Conservation (phyloP, 2,888 invertebrate species). For the Carcina quercana region DNA sequence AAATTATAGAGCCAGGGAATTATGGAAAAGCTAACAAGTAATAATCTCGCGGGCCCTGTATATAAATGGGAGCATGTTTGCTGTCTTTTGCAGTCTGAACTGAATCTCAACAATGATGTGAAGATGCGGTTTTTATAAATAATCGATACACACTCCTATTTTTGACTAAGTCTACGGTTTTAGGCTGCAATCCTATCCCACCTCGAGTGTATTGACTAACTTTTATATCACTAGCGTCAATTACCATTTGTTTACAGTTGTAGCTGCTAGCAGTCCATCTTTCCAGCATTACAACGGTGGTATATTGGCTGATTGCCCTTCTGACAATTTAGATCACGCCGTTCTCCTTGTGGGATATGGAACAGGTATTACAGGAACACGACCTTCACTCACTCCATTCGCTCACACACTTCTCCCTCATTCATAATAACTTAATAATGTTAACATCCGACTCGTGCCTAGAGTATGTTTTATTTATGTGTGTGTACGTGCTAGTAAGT, state of each 20-base stretch:
- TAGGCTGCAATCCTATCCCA: not conserved
- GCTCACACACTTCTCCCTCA: too few relatives aligned
- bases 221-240: not conserved
- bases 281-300: conserved; percentile 4
- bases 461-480: too few relatives aligned
- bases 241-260: not conserved
- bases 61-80: not conserved
- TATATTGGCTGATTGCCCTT: conserved; percentile 1
- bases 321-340: conserved; percentile 14
- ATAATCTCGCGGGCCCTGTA: not conserved
- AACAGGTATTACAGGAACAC: not conserved
- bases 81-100: not conserved
- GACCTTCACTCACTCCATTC: too few relatives aligned
- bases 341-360: conserved; percentile 28
- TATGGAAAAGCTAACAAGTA: not conserved
- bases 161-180: not conserved
- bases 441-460: too few relatives aligned
- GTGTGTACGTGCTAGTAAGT: too few relatives aligned
- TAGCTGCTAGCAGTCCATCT: conserved; percentile 4
- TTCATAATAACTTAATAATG: too few relatives aligned
- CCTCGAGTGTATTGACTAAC: not conserved
- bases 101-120: not conserved
- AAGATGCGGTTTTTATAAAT: not conserved
- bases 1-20: not conserved
- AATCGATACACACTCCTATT: not conserved